phyloP scores from a whole-genome alignment of 2,797 vertebrate species.

The Cynopterus sphinx region DNA sequence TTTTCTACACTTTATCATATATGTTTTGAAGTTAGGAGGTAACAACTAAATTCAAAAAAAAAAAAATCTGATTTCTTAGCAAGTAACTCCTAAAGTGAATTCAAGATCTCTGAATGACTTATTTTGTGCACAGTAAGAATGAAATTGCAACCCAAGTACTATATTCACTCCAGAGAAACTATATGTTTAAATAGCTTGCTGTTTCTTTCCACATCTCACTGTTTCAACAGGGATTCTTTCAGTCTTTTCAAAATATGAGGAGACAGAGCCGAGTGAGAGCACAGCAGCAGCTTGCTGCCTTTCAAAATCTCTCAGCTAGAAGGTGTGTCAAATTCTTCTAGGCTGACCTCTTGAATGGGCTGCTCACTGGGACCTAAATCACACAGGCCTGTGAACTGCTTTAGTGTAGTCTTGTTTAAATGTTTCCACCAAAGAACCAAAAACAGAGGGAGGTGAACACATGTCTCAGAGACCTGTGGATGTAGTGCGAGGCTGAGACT shows the following conservation, averaged over 20 bases:
- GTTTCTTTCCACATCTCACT: neutral
- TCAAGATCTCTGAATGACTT: conserved; percentile 5
- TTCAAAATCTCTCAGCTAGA: neutral
- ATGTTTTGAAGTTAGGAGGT: neutral
- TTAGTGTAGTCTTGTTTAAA: neutral
- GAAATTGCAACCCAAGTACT: neutral
- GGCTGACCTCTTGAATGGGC: conserved; percentile 25
- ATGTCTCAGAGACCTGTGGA: neutral
- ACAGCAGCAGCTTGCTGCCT: neutral
- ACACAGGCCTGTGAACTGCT: neutral
- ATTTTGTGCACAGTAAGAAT: neutral
- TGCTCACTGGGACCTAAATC: neutral
- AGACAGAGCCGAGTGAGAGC: neutral
- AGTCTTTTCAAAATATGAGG: neutral
- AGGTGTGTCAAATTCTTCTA: neutral
- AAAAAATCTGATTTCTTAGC: conserved; percentile 7
- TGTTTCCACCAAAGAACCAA: neutral
- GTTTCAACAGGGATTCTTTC: conserved; percentile 7
- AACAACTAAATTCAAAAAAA: neutral
- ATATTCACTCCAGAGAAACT: neutral
- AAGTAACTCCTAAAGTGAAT: neutral
- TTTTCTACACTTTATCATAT: neutral
- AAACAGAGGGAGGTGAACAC: neutral
- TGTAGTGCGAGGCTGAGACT: neutral
- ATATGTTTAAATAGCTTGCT: neutral